Base-by-base conservation (phyloP, 1,140 invertebrate genomes). In the Calycopis cecrops region DNA sequence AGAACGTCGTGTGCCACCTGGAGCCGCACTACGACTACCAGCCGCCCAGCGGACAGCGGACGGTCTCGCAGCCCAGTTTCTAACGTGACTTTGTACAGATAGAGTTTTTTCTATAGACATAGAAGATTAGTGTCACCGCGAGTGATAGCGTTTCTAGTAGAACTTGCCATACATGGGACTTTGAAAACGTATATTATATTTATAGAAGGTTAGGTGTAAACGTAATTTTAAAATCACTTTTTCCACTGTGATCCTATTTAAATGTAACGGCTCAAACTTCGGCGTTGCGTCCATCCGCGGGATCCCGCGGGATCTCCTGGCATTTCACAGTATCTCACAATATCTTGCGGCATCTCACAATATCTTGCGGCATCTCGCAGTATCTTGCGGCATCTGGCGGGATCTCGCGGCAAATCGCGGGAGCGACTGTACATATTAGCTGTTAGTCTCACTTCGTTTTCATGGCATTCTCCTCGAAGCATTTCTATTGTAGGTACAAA, bases 1-100 rank as follows among this genome's bases (percentile, higher is more conserved):
- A 95, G 66, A 95, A 88, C 57, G 94, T 96, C 34, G 93, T 95
- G 9, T 94, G 94, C 73, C 93, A 95, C 67, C 81, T 96, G 44
- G 93, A 94, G 76, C 93, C 93, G 3, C 92, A 85, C 82, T 78
- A 89, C 69, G 71, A 80, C 0, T 85, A 86, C 62, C 89, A 90
- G 58, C 90, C 89, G 69, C 84, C 88, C 40, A 88, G 87, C 51
- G 88, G 88, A 84, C 73, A 87, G 67, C 71, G 90, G 79, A 70
- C 90, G 71, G 81, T 88, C 6, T 85, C 90, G 1, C 90, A 91
- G 40, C 91, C 91, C 54, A 87, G 84, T 73, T 87, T 87, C 64
- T 87, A 71, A 77, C 18, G 42, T 58, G 44, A 62, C 59, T 59
- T 61, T 81, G 79, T 83, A 85, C 79, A 84, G 80, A 77, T 59